Base-by-base conservation (phyloP, 2,888 invertebrate species). In the Noctua comes region DNA sequence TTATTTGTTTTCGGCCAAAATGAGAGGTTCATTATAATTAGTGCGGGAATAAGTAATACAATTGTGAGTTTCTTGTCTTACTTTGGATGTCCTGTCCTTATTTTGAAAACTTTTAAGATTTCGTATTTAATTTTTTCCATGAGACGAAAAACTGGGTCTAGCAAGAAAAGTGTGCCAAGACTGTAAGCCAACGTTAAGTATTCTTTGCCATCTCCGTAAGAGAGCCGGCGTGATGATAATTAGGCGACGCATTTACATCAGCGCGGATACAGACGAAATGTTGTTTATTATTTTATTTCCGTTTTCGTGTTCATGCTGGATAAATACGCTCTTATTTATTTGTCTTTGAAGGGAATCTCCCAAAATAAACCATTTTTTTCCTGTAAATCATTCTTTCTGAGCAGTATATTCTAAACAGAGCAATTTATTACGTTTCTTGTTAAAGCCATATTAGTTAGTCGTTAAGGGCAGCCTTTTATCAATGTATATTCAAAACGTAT, bases 161-260 rank as follows among this genome's bases (percentile, higher is more conserved):
- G 69, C 36, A 68, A 73, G 62, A 68, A 77, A 82, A 85, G 71
- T 85, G 64, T 78, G 82, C 78, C 85, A 76, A 85, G 78, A 82
- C 64, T 75, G 70, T 84, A 82, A 85, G 78, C 78, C 43, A 21
- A 27, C 79, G 68, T 82, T 76, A 76, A 72, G 73, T 76, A 82
- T 76, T 77, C 66, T 77, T 82, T 76, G 46, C 81, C 73, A 81
- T 72, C 73, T 77, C 66, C 74, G 75, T 68, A 54, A 77, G 59
- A 70, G 51, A 73, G 64, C 21, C 66, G 65, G 68, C 73, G 68
- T 68, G 82, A 75, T 82, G 73, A 77, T 84, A 82, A 84, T 84
- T 78, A 84, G 73, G 64, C 71, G 40, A 71, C 68, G 70, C 40
- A 59, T 84, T 73, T 73, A 59, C 74, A 75, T 74, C 64, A 76